Evolutionary conservation across 2,113 vertebrate genomes (phyloP), one percentile per base, ranked within the genome.

Genomic region (Gallinago undulata): DNA sequence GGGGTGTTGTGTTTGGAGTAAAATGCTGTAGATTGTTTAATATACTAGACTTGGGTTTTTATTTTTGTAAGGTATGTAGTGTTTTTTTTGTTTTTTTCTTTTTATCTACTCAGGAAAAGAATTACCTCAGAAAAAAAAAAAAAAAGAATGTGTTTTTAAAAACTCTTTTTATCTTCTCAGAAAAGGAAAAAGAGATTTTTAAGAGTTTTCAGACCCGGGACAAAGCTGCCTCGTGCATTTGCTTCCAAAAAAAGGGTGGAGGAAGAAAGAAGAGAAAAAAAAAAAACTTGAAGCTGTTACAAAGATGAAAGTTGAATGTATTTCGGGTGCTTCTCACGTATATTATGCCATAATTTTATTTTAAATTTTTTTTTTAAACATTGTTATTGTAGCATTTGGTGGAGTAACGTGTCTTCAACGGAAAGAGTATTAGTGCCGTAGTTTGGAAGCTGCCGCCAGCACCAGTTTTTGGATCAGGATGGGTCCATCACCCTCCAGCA

Each of bases 51-150:
- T 98, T 87, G 62, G 18, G 73, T 96, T 98, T 98, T 99, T 98
- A 98, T 98, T 98, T 99, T 99, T 98, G 90, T 98, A 97, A 98
- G 95, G 87, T 97, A 95, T 96, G 98, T 98, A 98, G 98, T 97
- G 97, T 98, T 97, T 98, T 98, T 56, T 28, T 92, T 84, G 19
- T 25, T 50, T 93, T 93, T 96, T 97, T 67, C 19, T 80, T 98
- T 99, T 98, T 98, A 98, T 99, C 98, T 98, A 99, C 99, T 99
- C 99, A 99, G 99, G 99, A 99, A 99, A 98, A 98, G 98, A 98
- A 98, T 99, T 99, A 99, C 98, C 99, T 99, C 99, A 99, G 98
- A 99, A 98, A 98, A 98, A 98, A 99, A 98, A 99, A 64, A 63
- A 69, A 51, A 28, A 30, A 92, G 69, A 93, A 84, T 94, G 81